Percentiles rank a stretch among this genome's conserved stretches.
Evolutionary conservation across 2,797 vertebrate species (phyloP).

Genomic region (Argentina silus): DNA sequence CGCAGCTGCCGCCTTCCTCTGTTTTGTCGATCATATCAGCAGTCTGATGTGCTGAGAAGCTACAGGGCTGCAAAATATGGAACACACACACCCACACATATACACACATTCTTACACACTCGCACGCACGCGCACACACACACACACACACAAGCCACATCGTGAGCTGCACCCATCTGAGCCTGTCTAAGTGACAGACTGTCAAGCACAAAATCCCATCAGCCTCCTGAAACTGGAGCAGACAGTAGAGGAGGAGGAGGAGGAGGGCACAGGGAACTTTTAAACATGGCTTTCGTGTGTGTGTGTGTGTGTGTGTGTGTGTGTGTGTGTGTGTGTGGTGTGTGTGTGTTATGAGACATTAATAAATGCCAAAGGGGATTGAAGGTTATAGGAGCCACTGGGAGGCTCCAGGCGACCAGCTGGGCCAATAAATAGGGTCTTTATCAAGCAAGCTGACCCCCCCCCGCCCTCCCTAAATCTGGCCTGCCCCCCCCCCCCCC

Average conservation of each 20-base stretch:
- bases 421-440: conserved; percentile 33
- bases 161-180: background rate
- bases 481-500: too few species aligned
- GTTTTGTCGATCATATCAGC: background rate
- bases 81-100: background rate
- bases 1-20: background rate
- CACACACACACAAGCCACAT: background rate
- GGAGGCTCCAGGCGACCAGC: conserved; percentile 17
- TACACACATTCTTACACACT: background rate
- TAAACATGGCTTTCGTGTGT: too few species aligned
- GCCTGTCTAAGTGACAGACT: conserved; percentile 14
- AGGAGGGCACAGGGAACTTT: too few species aligned
- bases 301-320: too few species aligned
- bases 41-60: background rate
- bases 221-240: background rate
- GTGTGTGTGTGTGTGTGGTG: background rate
- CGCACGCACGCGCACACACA: background rate
- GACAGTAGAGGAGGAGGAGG: background rate
- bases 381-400: conserved; percentile 15
- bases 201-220: background rate
- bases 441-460: conserved; percentile 27
- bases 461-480: too few species aligned
- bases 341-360: conserved; percentile 20
- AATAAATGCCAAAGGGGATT: conserved; percentile 39
- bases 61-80: too few species aligned